These are phyloP conservation scores for Drosophila lacertosa DNA, from an alignment of 1,140 invertebrate species.

Conservation along the genomic window DNA sequence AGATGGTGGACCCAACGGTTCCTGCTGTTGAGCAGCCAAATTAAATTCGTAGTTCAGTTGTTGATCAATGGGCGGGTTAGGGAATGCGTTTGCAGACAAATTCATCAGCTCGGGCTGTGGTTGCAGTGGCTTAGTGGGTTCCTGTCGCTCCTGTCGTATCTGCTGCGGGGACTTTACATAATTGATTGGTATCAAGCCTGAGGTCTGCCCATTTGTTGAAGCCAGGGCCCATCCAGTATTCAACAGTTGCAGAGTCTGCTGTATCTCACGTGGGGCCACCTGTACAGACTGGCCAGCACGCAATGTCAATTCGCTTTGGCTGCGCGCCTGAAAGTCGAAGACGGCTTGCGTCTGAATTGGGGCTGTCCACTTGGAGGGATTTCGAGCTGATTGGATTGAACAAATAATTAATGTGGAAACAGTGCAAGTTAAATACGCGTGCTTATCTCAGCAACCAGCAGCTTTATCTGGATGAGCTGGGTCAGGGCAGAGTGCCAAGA, in stretches of 20 bases:
- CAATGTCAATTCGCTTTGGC: conserved; percentile 91
- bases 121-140: conserved; percentile 37
- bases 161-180: conserved; percentile 88
- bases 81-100: conserved; percentile 64
- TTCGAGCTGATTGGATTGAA: conserved; percentile 84
- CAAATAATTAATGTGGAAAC: conserved; percentile 7
- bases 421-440: conserved; percentile 21
- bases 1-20: conserved; percentile 58
- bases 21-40: conserved; percentile 65
- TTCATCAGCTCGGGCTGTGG: conserved; percentile 68
- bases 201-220: conserved; percentile 87
- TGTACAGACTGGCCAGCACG: conserved; percentile 90
- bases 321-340: conserved; percentile 90
- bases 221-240: conserved; percentile 91
- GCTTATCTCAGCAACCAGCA: conserved; percentile 52
- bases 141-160: conserved; percentile 59
- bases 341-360: conserved; percentile 89
- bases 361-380: conserved; percentile 89
- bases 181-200: conserved; percentile 92
- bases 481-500: conserved; percentile 62
- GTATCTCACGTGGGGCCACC: conserved; percentile 92
- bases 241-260: conserved; percentile 87
- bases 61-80: conserved; percentile 59
- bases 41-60: conserved; percentile 70
- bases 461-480: conserved; percentile 56